These are phyloP conservation scores for Cynoglossus semilaevis DNA, from an alignment of 2,113 vertebrate genomes.

Conservation along the genomic window DNA sequence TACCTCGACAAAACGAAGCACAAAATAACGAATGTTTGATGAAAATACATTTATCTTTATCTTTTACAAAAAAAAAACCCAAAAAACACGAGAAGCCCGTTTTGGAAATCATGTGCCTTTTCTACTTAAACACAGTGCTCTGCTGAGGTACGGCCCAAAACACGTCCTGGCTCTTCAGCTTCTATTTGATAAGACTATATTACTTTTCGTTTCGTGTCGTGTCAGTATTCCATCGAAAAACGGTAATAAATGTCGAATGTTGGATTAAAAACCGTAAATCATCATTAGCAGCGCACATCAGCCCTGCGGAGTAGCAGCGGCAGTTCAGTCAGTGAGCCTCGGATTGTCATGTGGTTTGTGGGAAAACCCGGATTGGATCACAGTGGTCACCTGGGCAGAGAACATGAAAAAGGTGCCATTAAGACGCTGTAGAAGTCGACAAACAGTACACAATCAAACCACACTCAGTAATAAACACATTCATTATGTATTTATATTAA, in stretches of 20 bases:
- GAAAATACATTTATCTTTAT: too few relatives aligned
- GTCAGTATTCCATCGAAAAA: background rate
- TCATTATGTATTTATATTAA: background rate
- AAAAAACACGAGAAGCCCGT: too few relatives aligned
- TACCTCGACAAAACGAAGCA: too few relatives aligned
- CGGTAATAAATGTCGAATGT: background rate
- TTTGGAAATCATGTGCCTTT: too few relatives aligned
- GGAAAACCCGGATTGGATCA: constrained; percentile 79
- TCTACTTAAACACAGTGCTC: too few relatives aligned
- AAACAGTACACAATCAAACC: background rate
- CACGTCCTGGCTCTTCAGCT: too few relatives aligned
- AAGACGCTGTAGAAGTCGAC: background rate
- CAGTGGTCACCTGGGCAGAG: constrained; percentile 70
- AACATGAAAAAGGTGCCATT: constrained; percentile 16
- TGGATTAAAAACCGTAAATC: constrained; percentile 1
- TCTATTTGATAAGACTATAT: too few relatives aligned
- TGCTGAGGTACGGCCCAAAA: too few relatives aligned
- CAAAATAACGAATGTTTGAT: too few relatives aligned
- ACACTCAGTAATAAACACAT: background rate
- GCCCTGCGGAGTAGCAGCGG: background rate
- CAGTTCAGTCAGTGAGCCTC: background rate
- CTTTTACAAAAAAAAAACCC: too few relatives aligned
- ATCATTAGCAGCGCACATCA: background rate
- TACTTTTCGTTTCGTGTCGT: background rate
- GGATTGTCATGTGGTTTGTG: constrained; percentile 71